phyloP scores from a whole-genome alignment of 2,113 vertebrate genomes.

The Caracal caracal region DNA sequence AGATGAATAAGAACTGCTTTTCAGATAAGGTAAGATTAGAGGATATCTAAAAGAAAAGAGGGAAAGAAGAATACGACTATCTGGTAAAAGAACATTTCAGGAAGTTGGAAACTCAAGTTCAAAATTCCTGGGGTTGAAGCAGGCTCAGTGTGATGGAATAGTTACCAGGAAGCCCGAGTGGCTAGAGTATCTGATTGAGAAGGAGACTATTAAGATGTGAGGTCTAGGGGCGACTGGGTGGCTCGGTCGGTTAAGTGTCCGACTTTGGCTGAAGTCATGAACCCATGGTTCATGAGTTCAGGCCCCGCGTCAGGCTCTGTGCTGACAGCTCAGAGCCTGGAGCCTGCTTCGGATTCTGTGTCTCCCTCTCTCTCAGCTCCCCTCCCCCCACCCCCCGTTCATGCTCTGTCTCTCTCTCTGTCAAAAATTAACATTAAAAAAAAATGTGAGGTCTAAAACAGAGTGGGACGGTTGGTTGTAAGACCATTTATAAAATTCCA shows the following conservation, averaged over 20 bases:
- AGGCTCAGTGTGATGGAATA: not conserved
- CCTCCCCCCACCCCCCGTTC: no score
- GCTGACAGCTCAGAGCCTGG: no score
- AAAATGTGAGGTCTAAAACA: not conserved
- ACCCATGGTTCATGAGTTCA: no score
- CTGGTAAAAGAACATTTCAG: not conserved
- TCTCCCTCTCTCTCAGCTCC: no score
- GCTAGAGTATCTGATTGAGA: not conserved
- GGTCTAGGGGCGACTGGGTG: not conserved
- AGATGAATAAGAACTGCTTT: not conserved
- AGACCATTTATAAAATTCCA: not conserved
- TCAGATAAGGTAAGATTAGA: not conserved
- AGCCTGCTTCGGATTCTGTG: no score
- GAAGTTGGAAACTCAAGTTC: not conserved
- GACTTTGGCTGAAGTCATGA: no score
- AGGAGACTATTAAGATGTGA: not conserved
- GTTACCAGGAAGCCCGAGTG: not conserved
- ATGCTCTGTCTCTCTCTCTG: no score
- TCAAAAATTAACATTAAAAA: no score
- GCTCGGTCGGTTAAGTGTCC: no score
- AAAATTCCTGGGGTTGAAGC: not conserved
- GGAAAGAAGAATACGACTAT: not conserved
- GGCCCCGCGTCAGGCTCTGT: no score
- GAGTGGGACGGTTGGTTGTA: not conserved
- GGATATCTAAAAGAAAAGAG: not conserved